phyloP scores from a whole-genome alignment of 2,113 vertebrate species.

The Noctilio leporinus region DNA sequence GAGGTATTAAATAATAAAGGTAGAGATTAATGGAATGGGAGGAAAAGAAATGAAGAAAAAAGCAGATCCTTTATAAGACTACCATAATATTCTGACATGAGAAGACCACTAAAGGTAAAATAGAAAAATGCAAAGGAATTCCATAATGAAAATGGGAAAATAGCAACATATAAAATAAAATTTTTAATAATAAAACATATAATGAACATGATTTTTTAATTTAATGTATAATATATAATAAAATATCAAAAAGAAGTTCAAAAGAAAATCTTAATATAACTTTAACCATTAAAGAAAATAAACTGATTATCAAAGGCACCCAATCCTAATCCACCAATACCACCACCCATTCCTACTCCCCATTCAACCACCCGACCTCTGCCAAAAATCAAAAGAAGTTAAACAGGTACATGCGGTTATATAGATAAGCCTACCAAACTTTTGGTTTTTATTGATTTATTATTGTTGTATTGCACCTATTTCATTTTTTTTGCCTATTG shows the following conservation, averaged over 20 bases:
- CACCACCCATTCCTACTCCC: not conserved
- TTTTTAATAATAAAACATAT: not conserved
- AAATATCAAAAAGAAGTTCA: not conserved
- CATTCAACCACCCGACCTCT: not conserved
- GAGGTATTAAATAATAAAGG: not conserved
- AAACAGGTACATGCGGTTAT: not conserved
- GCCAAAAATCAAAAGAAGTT: not conserved
- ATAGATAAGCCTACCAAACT: not conserved
- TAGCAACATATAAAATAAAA: not conserved
- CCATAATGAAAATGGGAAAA: not conserved
- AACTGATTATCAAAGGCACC: not conserved
- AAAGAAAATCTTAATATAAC: constrained; percentile 4
- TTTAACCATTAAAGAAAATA: not conserved
- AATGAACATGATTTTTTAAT: not conserved
- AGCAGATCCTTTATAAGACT: not conserved
- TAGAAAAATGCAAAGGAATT: not conserved
- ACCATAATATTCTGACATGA: not conserved
- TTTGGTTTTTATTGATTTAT: too few relatives aligned
- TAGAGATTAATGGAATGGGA: not conserved
- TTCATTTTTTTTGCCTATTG: too few relatives aligned
- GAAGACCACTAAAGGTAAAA: not conserved
- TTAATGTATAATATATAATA: not conserved
- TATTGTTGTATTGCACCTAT: too few relatives aligned
- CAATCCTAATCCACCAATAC: not conserved
- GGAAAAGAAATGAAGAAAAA: not conserved